Percentiles rank a stretch among this genome's conserved stretches.
These are phyloP conservation scores for Clarias pachynema DNA, from an alignment of 2,797 vertebrate genomes.

Conservation along the genomic window DNA sequence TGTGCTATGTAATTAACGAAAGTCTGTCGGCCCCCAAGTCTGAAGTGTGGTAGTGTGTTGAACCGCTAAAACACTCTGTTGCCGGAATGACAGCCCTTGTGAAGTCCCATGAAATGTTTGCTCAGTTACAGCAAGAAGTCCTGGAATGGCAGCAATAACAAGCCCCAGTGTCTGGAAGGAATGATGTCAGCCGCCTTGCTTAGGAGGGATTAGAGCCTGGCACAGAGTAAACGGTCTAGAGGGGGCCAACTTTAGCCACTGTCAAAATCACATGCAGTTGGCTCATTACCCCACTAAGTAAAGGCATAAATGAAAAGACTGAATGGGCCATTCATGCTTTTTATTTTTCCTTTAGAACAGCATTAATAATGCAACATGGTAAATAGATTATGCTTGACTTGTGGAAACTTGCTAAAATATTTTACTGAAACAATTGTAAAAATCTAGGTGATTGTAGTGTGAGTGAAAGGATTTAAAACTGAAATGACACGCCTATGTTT, in stretches of 20 bases:
- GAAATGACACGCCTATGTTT: not conserved
- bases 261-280: conserved; percentile 53
- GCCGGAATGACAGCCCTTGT: conserved; percentile 61
- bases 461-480: not conserved
- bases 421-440: conserved; percentile 34
- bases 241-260: conserved; percentile 43
- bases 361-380: conserved; percentile 53
- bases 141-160: conserved; percentile 71
- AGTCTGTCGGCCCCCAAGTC: conserved; percentile 30
- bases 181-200: conserved; percentile 73
- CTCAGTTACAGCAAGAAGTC: conserved; percentile 58
- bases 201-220: conserved; percentile 68
- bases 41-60: conserved; percentile 36
- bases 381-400: conserved; percentile 45
- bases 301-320: conserved; percentile 43
- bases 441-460: not conserved
- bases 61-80: conserved; percentile 36
- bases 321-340: conserved; percentile 55
- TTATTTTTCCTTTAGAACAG: conserved; percentile 31
- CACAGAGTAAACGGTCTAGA: conserved; percentile 43
- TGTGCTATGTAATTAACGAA: conserved; percentile 67
- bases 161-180: conserved; percentile 71
- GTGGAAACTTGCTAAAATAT: conserved; percentile 38
- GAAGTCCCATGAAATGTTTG: conserved; percentile 62
- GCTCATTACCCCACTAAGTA: conserved; percentile 47